Percentiles rank a stretch among this genome's conserved stretches.
Conservation (phyloP, 2,888 invertebrate species). For the Galeruca laticollis region DNA sequence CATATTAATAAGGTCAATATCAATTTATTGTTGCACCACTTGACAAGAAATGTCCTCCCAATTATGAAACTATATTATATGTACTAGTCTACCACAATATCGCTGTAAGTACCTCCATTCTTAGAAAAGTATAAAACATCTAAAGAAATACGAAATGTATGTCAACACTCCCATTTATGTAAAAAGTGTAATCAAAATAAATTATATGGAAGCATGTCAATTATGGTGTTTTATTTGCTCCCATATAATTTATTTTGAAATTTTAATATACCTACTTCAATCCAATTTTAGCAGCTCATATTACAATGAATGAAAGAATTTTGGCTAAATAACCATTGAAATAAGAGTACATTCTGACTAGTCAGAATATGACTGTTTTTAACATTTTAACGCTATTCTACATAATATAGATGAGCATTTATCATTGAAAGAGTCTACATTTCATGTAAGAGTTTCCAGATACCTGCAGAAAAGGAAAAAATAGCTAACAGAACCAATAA, state of each 20-base stretch:
- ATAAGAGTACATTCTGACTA: too few species aligned
- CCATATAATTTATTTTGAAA: conserved; percentile 42
- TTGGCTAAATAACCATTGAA: too few species aligned
- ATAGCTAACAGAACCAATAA: too few species aligned
- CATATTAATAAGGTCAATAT: too few species aligned
- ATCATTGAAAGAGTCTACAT: too few species aligned
- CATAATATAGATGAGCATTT: too few species aligned
- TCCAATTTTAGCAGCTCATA: not conserved
- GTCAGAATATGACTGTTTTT: too few species aligned
- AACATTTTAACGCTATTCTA: too few species aligned
- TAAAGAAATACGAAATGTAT: conserved; percentile 35
- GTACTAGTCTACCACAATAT: conserved; percentile 17
- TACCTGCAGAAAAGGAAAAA: too few species aligned
- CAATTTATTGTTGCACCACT: not conserved
- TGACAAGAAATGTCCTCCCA: conserved; percentile 2
- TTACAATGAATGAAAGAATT: too few species aligned
- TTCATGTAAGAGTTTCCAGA: too few species aligned
- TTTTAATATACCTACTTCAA: not conserved
- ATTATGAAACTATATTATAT: conserved; percentile 12
- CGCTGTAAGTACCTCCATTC: conserved; percentile 21
- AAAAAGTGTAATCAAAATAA: conserved; percentile 49
- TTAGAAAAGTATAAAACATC: conserved; percentile 26
- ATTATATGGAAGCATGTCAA: conserved; percentile 45
- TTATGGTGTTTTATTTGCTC: conserved; percentile 30
- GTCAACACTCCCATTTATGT: conserved; percentile 40